A percentile compares a stretch with the other conserved stretches of the same genome.
These are phyloP conservation scores for Ellobius talpinus DNA, from an alignment of 2,113 vertebrate species.

Conservation along the genomic window DNA sequence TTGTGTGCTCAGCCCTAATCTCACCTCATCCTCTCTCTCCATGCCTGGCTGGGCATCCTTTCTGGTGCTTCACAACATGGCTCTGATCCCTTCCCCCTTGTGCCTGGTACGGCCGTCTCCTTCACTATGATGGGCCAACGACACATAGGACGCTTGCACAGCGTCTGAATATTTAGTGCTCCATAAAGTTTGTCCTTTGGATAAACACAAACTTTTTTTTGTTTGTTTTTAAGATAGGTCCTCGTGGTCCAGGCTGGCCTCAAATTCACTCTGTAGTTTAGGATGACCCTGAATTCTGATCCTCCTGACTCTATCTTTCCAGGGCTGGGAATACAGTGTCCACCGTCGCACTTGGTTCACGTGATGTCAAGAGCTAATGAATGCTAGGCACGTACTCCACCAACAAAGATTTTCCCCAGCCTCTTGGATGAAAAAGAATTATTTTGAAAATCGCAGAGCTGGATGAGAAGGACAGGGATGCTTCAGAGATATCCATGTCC, in stretches of 20 bases:
- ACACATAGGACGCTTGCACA: background rate
- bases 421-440: background rate
- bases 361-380: background rate
- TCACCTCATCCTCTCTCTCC: background rate
- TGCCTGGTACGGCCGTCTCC: no score
- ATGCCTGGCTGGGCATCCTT: no score
- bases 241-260: background rate
- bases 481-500: background rate
- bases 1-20: background rate
- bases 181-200: background rate
- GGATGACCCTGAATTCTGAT: background rate
- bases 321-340: background rate
- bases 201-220: background rate
- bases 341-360: no score
- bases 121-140: background rate
- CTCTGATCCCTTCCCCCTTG: background rate
- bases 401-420: background rate
- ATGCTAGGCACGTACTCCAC: background rate
- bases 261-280: background rate
- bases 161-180: background rate
- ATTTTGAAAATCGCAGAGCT: background rate
- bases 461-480: background rate
- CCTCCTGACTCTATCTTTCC: no score
- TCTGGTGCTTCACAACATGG: no score
- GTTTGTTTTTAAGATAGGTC: background rate